phyloP scores from a whole-genome alignment of 2,888 invertebrate species.

The Calliphora vomitoria region DNA sequence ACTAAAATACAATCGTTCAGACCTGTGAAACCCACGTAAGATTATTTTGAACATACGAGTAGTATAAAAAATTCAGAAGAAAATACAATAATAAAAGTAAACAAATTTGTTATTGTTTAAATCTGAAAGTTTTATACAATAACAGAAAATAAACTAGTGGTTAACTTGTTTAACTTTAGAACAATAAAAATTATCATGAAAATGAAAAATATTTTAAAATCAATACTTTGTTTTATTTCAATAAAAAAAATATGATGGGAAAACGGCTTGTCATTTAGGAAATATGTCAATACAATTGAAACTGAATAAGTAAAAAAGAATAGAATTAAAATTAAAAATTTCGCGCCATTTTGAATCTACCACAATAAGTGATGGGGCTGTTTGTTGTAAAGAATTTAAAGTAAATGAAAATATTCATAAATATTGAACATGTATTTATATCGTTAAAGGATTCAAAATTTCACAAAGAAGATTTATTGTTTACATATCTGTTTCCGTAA shows the following conservation, averaged over 20 bases:
- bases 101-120: slow-evolving; percentile 45
- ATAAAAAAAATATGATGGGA: neutral
- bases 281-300: too few species aligned
- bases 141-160: slow-evolving; percentile 7
- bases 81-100: slow-evolving; percentile 48
- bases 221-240: neutral
- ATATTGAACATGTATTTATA: neutral
- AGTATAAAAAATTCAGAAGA: slow-evolving; percentile 22
- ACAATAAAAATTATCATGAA: slow-evolving; percentile 42
- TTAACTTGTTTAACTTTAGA: neutral
- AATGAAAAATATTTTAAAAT: slow-evolving; percentile 25
- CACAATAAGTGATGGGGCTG: too few species aligned
- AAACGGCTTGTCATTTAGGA: neutral
- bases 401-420: too few species aligned
- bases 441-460: slow-evolving; percentile 7
- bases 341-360: too few species aligned
- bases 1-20: slow-evolving; percentile 54
- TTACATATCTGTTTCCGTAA: slow-evolving; percentile 6
- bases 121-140: slow-evolving; percentile 35
- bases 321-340: too few species aligned
- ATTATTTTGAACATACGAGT: slow-evolving; percentile 46
- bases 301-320: too few species aligned
- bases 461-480: slow-evolving; percentile 33
- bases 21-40: slow-evolving; percentile 68
- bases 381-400: too few species aligned